A percentile compares a stretch with the other conserved stretches of the same genome.
Evolutionary conservation across 2,113 vertebrate genomes (phyloP).

Genomic region (Ameiurus melas): DNA sequence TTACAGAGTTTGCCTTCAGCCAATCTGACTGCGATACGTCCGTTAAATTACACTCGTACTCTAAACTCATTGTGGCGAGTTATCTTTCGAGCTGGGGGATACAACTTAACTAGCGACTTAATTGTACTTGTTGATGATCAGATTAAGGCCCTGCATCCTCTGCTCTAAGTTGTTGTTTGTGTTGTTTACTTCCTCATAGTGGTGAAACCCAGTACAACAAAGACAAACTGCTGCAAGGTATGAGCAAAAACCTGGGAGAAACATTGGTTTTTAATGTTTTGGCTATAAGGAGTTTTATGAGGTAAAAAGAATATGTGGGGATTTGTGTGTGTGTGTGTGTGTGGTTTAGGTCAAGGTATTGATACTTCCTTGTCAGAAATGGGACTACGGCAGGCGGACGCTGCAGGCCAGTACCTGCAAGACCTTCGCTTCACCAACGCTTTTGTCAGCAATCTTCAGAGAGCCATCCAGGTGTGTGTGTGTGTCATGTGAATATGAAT

Average conservation of each 20-base stretch:
- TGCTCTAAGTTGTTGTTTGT: not conserved
- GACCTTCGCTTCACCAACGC: slow-evolving; percentile 80
- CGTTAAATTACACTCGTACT: too few species aligned
- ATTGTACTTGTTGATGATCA: not conserved
- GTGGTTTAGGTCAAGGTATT: slow-evolving; percentile 84
- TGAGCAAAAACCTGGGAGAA: not conserved
- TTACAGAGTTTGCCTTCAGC: too few species aligned
- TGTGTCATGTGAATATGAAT: not conserved
- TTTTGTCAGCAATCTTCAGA: slow-evolving; percentile 85
- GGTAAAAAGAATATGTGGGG: not conserved
- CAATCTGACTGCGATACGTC: too few species aligned
- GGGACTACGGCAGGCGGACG: slow-evolving; percentile 82
- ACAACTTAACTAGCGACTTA: not conserved
- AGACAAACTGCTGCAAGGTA: slow-evolving; percentile 93
- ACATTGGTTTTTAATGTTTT: not conserved
- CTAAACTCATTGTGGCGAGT: too few species aligned
- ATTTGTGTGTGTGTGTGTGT: slow-evolving; percentile 15
- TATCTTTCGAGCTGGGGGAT: too few species aligned
- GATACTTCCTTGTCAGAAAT: slow-evolving; percentile 84
- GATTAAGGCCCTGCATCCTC: not conserved
- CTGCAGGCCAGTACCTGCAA: slow-evolving; percentile 81
- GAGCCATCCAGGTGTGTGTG: slow-evolving; percentile 82
- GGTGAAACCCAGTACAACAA: slow-evolving; percentile 93
- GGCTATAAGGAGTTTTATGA: not conserved
- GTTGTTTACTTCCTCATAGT: slow-evolving; percentile 64